Percentiles rank a stretch among this genome's conserved stretches.
These are phyloP conservation scores for Nannoperca obscura DNA, from an alignment of 2,797 vertebrate genomes.

Conservation along the genomic window DNA sequence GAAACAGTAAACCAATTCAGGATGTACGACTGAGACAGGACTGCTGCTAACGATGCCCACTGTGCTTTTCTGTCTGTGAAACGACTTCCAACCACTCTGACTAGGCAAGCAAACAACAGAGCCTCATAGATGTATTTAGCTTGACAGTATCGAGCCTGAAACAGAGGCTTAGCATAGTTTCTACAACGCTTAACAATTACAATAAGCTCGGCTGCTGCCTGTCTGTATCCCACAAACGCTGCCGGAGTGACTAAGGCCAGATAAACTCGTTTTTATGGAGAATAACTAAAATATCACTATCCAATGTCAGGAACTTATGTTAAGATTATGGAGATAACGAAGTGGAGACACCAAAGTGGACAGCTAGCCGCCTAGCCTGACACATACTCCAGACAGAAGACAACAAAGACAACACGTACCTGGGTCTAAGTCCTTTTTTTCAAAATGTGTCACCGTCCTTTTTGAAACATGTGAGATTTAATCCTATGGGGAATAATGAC, in stretches of 20 bases:
- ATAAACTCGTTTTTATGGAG: constrained; percentile 18
- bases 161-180: constrained; percentile 56
- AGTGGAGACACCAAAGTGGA: constrained; percentile 27
- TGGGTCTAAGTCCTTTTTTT: constrained; percentile 71
- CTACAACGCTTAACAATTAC: constrained; percentile 60
- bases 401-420: constrained; percentile 83
- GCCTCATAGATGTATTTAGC: constrained; percentile 21
- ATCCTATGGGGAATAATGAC: constrained; percentile 53
- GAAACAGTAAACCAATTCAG: constrained; percentile 49
- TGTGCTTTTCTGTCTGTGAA: constrained; percentile 33
- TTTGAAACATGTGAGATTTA: constrained; percentile 58
- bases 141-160: constrained; percentile 42
- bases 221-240: constrained; percentile 46
- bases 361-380: constrained; percentile 60
- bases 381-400: constrained; percentile 70
- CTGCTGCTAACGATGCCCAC: constrained; percentile 47
- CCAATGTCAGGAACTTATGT: neutral
- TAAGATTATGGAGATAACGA: neutral
- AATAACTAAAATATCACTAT: constrained; percentile 2
- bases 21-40: constrained; percentile 55
- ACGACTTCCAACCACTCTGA: constrained; percentile 16
- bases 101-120: constrained; percentile 32
- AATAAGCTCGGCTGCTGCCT: constrained; percentile 52
- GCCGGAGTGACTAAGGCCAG: constrained; percentile 45
- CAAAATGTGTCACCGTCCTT: constrained; percentile 68